A percentile compares a stretch with the other conserved stretches of the same genome.
phyloP scores from a whole-genome alignment of 2,888 invertebrate genomes.

The Parnassius apollo region DNA sequence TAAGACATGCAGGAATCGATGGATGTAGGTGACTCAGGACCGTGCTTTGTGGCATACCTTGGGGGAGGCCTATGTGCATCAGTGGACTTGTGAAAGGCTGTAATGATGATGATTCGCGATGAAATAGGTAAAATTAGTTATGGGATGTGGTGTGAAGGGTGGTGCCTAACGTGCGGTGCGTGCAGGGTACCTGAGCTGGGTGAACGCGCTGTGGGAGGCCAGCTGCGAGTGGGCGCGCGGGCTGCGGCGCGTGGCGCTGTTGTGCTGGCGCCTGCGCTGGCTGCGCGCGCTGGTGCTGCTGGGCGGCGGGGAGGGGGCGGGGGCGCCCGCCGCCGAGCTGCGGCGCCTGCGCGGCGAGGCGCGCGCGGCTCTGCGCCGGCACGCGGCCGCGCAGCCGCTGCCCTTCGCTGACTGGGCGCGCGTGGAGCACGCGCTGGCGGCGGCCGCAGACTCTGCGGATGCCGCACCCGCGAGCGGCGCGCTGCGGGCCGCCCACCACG shows the following conservation, averaged over 20 bases:
- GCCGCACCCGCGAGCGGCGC: slow-evolving; percentile 29
- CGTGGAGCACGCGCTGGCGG: slow-evolving; percentile 21
- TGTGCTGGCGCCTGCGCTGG: slow-evolving; percentile 66
- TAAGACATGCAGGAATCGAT: no score
- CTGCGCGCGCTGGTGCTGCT: slow-evolving; percentile 50
- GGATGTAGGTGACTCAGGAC: no score
- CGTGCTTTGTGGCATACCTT: no score
- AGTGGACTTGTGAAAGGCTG: no score
- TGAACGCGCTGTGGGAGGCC: slow-evolving; percentile 37
- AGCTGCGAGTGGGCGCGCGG: slow-evolving; percentile 38
- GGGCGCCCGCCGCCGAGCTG: slow-evolving; percentile 35
- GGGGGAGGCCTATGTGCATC: no score
- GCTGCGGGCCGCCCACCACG: slow-evolving; percentile 36
- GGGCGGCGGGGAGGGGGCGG: slow-evolving; percentile 32
- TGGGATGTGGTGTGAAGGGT: not conserved
- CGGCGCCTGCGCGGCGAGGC: slow-evolving; percentile 36
- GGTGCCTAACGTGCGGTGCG: not conserved
- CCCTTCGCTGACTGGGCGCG: slow-evolving; percentile 31
- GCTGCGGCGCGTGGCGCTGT: slow-evolving; percentile 46
- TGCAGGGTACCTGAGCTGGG: slow-evolving; percentile 47
- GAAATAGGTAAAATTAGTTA: no score
- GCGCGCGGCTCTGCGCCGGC: slow-evolving; percentile 14
- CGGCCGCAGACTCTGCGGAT: slow-evolving; percentile 29
- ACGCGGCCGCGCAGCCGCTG: slow-evolving; percentile 30
- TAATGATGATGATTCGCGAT: no score